Conservation (phyloP, 2,888 invertebrate species). For the Drosophila stalkeri region DNA sequence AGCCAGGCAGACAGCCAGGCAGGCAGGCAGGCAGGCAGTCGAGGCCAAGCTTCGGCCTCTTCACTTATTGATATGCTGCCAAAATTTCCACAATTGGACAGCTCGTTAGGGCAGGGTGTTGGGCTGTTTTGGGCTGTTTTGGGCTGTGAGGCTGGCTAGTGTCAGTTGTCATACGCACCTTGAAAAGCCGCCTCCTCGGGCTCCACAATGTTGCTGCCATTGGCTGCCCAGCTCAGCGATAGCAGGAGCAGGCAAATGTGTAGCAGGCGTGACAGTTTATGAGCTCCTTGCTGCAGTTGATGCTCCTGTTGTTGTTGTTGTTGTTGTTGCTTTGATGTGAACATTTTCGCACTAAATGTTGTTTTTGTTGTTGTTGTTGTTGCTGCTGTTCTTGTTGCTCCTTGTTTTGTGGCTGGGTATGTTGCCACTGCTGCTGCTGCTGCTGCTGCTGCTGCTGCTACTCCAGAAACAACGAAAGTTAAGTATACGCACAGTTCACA, state of each 20-base stretch:
- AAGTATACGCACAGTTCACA: conserved; percentile 47
- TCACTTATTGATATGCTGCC: conserved; percentile 62
- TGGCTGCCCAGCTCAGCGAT: conserved; percentile 58
- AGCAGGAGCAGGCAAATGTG: conserved; percentile 78
- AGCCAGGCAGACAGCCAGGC: not conserved
- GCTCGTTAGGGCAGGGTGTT: not conserved
- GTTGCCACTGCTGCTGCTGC: conserved; percentile 6
- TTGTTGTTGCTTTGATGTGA: conserved; percentile 52
- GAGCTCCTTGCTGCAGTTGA: conserved; percentile 54
- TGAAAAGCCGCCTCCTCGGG: conserved; percentile 87
- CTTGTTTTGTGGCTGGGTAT: conserved; percentile 5
- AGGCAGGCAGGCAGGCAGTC: conserved; percentile 10
- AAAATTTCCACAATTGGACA: conserved; percentile 49
- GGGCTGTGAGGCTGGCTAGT: not conserved
- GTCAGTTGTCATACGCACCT: conserved; percentile 84
- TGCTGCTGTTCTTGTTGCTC: not conserved
- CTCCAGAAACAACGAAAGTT: conserved; percentile 8
- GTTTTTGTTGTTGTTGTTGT: conserved; percentile 1
- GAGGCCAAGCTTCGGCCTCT: conserved; percentile 2
- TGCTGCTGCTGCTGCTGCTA: conserved; percentile 7
- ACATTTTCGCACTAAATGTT: conserved; percentile 46
- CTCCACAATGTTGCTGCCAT: conserved; percentile 80
- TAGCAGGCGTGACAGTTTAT: conserved; percentile 17
- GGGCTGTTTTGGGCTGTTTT: too few relatives aligned
- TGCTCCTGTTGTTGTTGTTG: conserved; percentile 10